Conservation (phyloP, 2,888 invertebrate genomes). For the Acronicta psi region DNA sequence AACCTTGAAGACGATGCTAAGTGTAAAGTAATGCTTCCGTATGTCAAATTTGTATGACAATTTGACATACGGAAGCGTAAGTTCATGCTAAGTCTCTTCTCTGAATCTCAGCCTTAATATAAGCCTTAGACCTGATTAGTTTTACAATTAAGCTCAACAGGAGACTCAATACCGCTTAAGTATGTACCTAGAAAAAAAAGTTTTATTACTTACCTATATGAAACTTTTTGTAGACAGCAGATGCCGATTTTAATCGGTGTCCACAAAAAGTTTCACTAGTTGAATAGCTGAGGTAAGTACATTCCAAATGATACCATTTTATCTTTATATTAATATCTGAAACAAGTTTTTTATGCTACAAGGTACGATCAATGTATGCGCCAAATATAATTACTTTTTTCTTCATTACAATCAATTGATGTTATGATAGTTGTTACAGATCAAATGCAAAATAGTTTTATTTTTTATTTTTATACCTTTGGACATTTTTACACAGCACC, state of each 20-base stretch:
- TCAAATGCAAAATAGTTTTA: neutral
- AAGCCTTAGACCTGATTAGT: conserved; percentile 23
- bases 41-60: no score
- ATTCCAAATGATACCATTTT: neutral
- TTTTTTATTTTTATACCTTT: no score
- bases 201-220: no score
- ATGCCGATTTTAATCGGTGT: no score
- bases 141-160: conserved; percentile 18
- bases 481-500: no score
- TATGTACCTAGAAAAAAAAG: no score
- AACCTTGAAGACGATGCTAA: conserved; percentile 32
- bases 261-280: neutral
- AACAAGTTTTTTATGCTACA: conserved; percentile 1
- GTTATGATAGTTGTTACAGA: neutral
- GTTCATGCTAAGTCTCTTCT: no score
- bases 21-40: no score
- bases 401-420: conserved; percentile 1
- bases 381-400: conserved; percentile 15
- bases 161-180: neutral
- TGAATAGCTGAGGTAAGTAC: neutral
- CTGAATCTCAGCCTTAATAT: no score
- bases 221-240: no score
- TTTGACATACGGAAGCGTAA: no score
- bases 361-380: conserved; percentile 5
- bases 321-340: conserved; percentile 11